Percentiles rank a stretch among this genome's conserved stretches.
phyloP scores from a whole-genome alignment of 2,888 invertebrate species.

The Hydriomena furcata region DNA sequence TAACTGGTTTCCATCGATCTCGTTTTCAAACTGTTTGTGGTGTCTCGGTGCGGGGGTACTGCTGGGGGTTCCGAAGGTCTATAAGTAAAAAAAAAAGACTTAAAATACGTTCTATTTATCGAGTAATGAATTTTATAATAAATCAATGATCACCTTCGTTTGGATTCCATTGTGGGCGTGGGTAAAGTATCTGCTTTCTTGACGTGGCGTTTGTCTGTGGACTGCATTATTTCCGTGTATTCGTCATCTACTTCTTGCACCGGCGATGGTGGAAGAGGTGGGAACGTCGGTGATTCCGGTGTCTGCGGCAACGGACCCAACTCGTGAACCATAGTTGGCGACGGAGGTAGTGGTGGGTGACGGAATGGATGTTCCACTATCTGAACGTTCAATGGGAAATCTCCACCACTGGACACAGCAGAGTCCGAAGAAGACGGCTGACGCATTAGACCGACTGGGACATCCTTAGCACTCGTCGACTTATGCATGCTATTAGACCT shows the following conservation, averaged over 20 bases:
- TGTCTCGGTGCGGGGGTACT: conserved; percentile 89
- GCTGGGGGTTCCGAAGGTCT: conserved; percentile 86
- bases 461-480: conserved; percentile 89
- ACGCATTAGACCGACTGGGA: conserved; percentile 82
- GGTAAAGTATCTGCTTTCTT: conserved; percentile 83
- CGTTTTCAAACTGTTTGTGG: conserved; percentile 90
- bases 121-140: not conserved
- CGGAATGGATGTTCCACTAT: conserved; percentile 84
- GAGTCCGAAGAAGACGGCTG: conserved; percentile 80
- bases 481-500: conserved; percentile 88
- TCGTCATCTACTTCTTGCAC: conserved; percentile 91
- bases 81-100: conserved; percentile 22
- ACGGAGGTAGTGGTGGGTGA: conserved; percentile 71
- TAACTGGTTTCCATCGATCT: conserved; percentile 93
- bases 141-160: conserved; percentile 63
- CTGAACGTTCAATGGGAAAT: conserved; percentile 86
- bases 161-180: conserved; percentile 73
- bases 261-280: conserved; percentile 92
- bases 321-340: conserved; percentile 68
- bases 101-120: not conserved
- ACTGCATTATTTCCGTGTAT: conserved; percentile 86
- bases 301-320: conserved; percentile 77
- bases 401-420: conserved; percentile 80
- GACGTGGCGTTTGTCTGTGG: conserved; percentile 72
- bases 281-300: conserved; percentile 84